A percentile compares a stretch with the other conserved stretches of the same genome.
These are phyloP conservation scores for Tachystola acroxantha DNA, from an alignment of 2,888 invertebrate species.

Conservation along the genomic window DNA sequence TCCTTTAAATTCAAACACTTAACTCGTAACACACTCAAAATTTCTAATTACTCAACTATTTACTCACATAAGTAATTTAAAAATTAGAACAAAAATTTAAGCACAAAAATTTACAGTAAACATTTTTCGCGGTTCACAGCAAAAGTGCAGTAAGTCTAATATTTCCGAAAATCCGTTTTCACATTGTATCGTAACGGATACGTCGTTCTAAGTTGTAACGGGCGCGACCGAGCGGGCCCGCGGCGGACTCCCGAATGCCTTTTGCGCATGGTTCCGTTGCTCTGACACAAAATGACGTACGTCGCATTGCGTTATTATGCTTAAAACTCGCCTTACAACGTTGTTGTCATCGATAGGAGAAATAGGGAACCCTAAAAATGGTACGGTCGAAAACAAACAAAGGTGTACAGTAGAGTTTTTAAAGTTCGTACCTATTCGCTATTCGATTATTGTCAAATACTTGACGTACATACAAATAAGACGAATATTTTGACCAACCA, in stretches of 20 bases:
- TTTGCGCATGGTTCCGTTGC: conserved; percentile 63
- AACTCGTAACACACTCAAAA: no score
- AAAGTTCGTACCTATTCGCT: no score
- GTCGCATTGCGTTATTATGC: conserved; percentile 70
- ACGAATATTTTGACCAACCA: no score
- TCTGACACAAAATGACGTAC: conserved; percentile 57
- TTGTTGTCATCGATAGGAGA: conserved; percentile 6
- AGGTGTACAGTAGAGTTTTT: no score
- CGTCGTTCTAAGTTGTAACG: neutral
- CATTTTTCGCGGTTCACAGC: neutral
- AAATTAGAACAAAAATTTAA: no score
- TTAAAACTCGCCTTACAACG: conserved; percentile 40
- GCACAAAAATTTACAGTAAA: neutral
- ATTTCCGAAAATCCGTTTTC: neutral
- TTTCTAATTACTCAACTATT: no score
- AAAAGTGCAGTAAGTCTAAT: neutral
- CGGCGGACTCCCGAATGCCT: conserved; percentile 50
- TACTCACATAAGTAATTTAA: no score
- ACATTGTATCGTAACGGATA: conserved; percentile 3
- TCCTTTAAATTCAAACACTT: no score
- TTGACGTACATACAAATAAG: no score
- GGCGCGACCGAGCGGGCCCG: conserved; percentile 18
- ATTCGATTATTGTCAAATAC: no score
- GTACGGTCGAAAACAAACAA: no score
- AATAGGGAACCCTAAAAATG: no score